Conservation (phyloP, 2,797 vertebrate genomes). For the Nasua narica region DNA sequence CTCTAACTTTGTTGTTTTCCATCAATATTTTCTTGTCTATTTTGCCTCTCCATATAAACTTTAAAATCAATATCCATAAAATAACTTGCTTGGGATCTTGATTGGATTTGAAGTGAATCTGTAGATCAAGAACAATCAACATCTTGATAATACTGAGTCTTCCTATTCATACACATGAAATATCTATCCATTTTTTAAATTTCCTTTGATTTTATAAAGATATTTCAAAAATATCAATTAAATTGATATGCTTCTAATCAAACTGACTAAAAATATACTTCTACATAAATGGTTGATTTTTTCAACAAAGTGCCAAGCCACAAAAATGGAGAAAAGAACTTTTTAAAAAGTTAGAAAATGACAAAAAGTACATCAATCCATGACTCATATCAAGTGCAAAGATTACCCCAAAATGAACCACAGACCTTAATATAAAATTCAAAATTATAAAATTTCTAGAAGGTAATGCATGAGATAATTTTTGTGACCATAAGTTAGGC, state of each 20-base stretch:
- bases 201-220: not conserved
- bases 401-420: not conserved
- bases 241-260: not conserved
- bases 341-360: not conserved
- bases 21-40: not conserved
- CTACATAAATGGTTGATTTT: not conserved
- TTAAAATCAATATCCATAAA: not conserved
- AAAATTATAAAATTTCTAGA: not conserved
- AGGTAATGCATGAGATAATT: not conserved
- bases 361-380: not conserved
- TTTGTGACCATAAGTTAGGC: not conserved
- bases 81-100: not conserved
- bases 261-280: not conserved
- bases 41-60: not conserved
- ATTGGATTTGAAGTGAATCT: not conserved
- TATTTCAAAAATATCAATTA: not conserved
- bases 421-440: not conserved
- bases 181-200: not conserved
- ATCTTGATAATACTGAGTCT: not conserved
- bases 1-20: not conserved
- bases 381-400: not conserved
- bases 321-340: not conserved
- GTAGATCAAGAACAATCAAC: not conserved
- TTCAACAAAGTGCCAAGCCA: not conserved
- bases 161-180: not conserved